Percentiles rank a stretch among this genome's conserved stretches.
These are phyloP conservation scores for Hippasteria phrygiana DNA, from an alignment of 53 echinoderm and acorn worm genomes.

Conservation along the genomic window DNA sequence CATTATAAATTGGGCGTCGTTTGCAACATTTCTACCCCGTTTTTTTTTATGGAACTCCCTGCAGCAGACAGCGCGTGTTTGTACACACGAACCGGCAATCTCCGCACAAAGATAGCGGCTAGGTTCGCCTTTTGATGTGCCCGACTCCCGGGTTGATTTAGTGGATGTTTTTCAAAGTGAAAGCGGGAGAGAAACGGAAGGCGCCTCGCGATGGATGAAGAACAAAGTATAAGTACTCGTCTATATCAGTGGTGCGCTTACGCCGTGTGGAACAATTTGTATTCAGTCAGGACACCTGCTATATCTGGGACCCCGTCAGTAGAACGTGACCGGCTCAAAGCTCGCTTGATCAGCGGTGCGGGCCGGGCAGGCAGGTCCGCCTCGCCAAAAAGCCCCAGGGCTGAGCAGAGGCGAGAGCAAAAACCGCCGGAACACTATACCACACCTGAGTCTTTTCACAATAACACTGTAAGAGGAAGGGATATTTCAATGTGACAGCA, in stretches of 20 bases:
- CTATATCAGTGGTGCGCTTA: background rate
- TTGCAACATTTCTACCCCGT: background rate
- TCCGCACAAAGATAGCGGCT: slow-evolving; percentile 4
- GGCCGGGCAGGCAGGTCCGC: background rate
- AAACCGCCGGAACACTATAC: background rate
- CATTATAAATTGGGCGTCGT: slow-evolving; percentile 3
- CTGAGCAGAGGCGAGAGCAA: background rate
- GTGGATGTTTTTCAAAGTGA: slow-evolving; percentile 5
- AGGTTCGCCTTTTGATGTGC: slow-evolving; percentile 8
- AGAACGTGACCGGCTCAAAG: slow-evolving; percentile 54
- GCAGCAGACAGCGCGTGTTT: slow-evolving; percentile 33
- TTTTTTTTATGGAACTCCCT: slow-evolving; percentile 15
- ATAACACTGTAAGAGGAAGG: background rate
- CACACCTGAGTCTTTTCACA: background rate
- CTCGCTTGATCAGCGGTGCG: slow-evolving; percentile 24
- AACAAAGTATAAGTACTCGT: slow-evolving; percentile 9
- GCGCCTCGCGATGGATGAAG: slow-evolving; percentile 27
- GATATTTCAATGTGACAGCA: background rate
- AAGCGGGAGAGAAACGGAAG: slow-evolving; percentile 17
- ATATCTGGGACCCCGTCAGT: slow-evolving; percentile 6
- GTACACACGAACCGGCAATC: slow-evolving; percentile 25
- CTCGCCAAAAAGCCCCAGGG: background rate
- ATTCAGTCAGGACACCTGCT: slow-evolving; percentile 17
- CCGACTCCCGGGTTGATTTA: slow-evolving; percentile 18
- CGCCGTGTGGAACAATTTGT: background rate